Base-by-base conservation (phyloP, 2,113 vertebrate genomes). In the Anarhynchus alexandrinus region DNA sequence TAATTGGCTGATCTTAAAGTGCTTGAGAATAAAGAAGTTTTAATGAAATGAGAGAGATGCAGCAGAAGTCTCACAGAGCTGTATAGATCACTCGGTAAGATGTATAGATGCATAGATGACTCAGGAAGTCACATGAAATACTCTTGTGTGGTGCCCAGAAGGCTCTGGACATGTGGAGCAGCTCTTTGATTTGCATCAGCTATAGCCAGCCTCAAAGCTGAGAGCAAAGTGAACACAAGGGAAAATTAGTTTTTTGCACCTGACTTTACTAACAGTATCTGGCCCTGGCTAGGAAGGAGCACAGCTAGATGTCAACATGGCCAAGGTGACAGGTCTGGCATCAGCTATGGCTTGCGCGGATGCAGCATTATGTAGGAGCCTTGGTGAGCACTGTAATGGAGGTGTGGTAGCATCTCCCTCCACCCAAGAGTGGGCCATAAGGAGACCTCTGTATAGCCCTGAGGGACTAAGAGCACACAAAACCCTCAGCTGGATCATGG, bases 361-460 rank as follows among this genome's bases (percentile, higher is more conserved):
- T 96, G 25, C 98, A 98, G 90, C 94, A 96, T 70, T 98, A 99
- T 6, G 74, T 98, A 54, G 98, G 97, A 10, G 98, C 98, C 0
- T 67, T 98, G 21, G 98, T 99, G 96, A 97, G 45, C 20, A 8
- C 93, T 61, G 7, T 4, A 98, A 93, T 30, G 93, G 95, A 27
- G 86, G 82, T 65, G 97, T 98, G 16, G 98, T 98, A 67, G 94
- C 99, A 54, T 98, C 97, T 6, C 98, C 98, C 21, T 98, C 98
- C 15, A 99, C 98, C 6, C 97, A 85, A 27, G 98, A 99, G 70
- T 98, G 98, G 98, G 98, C 98, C 2, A 32, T 99, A 90, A 99
- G 98, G 73, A 98, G 96, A 74, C 97, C 98, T 84, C 97, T 99
- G 38, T 85, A 96, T 11, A 98, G 98, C 64, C 98, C 98, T 7